phyloP scores from a whole-genome alignment of 2,888 invertebrate species.

The Oscheius onirici region DNA sequence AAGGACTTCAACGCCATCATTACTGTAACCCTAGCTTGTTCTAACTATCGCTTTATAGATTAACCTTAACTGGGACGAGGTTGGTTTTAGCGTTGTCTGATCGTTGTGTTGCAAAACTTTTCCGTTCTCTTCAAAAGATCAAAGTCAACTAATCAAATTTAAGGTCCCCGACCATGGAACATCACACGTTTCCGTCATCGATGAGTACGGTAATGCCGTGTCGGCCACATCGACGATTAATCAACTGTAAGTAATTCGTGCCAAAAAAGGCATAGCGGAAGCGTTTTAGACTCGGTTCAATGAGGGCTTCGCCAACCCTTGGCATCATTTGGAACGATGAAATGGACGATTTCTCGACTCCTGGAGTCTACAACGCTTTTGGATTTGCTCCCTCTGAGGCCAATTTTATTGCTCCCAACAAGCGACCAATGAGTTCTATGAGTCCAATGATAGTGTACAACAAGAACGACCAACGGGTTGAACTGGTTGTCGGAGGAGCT shows the following conservation, averaged over 20 bases:
- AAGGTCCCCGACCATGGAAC: slow-evolving; percentile 81
- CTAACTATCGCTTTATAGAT: slow-evolving; percentile 21
- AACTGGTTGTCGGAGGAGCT: slow-evolving; percentile 83
- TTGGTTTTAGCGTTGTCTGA: background rate
- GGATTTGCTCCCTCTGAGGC: slow-evolving; percentile 79
- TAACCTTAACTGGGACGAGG: slow-evolving; percentile 10
- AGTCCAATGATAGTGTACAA: slow-evolving; percentile 84
- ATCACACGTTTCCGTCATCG: slow-evolving; percentile 85
- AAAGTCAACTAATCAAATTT: too few species aligned
- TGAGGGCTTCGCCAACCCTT: slow-evolving; percentile 62
- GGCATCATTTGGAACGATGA: slow-evolving; percentile 70
- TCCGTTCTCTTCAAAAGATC: background rate
- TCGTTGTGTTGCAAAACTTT: background rate
- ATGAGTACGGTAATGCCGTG: slow-evolving; percentile 86
- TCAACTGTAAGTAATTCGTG: slow-evolving; percentile 64
- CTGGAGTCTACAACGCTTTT: slow-evolving; percentile 64
- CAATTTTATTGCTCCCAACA: slow-evolving; percentile 84
- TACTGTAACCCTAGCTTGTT: too few species aligned
- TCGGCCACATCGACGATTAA: slow-evolving; percentile 90
- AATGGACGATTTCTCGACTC: slow-evolving; percentile 76
- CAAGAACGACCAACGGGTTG: slow-evolving; percentile 73
- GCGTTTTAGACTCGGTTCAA: slow-evolving; percentile 60
- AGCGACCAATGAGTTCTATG: slow-evolving; percentile 90
- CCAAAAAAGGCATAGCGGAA: background rate
- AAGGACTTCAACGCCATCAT: too few species aligned